These are phyloP conservation scores for Schizothorax lantsangensis DNA, from an alignment of 2,797 vertebrate species.

Conservation along the genomic window DNA sequence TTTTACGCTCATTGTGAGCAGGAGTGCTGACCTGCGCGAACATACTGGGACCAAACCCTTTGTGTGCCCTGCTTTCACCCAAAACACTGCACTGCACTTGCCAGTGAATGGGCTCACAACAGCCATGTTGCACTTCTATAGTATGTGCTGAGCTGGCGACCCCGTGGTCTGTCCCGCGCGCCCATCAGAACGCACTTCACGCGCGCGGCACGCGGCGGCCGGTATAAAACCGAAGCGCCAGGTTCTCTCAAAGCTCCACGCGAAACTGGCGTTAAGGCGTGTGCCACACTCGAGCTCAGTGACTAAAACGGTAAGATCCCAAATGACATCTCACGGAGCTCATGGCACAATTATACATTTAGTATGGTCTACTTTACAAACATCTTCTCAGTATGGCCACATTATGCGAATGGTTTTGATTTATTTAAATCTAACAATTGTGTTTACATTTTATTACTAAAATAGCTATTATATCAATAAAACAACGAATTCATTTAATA, in stretches of 20 bases:
- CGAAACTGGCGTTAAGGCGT: slow-evolving; percentile 75
- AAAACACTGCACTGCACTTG: slow-evolving; percentile 28
- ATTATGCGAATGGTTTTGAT: background rate
- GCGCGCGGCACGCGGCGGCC: slow-evolving; percentile 41
- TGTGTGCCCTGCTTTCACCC: slow-evolving; percentile 54
- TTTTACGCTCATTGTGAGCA: slow-evolving; percentile 74
- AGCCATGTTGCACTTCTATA: slow-evolving; percentile 56
- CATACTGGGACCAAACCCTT: slow-evolving; percentile 74
- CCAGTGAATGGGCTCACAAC: slow-evolving; percentile 48
- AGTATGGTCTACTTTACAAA: slow-evolving; percentile 27
- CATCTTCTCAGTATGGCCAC: slow-evolving; percentile 17
- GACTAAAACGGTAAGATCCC: slow-evolving; percentile 75
- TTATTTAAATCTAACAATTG: background rate
- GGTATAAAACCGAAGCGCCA: slow-evolving; percentile 85
- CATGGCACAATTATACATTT: slow-evolving; percentile 10
- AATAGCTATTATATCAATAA: background rate
- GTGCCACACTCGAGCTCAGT: slow-evolving; percentile 72
- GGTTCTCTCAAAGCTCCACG: slow-evolving; percentile 78
- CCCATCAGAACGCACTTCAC: background rate
- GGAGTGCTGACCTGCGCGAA: slow-evolving; percentile 81
- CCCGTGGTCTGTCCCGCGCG: background rate
- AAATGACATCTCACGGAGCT: slow-evolving; percentile 56
- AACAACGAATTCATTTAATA: background rate
- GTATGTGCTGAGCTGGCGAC: slow-evolving; percentile 80
- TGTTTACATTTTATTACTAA: background rate